Conservation (phyloP, 2,888 invertebrate genomes). For the Crossocerus cetratus region DNA sequence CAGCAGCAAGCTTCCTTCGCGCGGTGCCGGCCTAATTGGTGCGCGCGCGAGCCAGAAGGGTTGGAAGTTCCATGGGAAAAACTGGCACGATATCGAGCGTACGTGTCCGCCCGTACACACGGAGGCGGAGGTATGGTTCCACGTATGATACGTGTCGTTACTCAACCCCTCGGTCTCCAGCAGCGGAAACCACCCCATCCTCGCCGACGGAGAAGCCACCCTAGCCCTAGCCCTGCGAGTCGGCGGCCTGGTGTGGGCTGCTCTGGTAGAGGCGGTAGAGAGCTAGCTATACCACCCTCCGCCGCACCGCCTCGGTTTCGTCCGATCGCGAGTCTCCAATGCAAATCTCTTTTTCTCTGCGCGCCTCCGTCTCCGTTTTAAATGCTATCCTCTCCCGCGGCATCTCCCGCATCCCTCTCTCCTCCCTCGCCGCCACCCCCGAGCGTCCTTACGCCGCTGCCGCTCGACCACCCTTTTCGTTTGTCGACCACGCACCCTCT, state of each 20-base stretch:
- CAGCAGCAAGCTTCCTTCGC: constrained; percentile 50
- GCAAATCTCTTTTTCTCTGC: constrained; percentile 73
- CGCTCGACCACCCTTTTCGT: constrained; percentile 54
- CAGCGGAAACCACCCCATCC: constrained; percentile 53
- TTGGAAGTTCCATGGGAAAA: constrained; percentile 63
- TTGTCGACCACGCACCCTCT: constrained; percentile 38
- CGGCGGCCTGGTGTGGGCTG: no score
- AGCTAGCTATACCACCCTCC: no score
- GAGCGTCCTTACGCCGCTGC: constrained; percentile 48
- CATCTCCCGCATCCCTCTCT: constrained; percentile 48
- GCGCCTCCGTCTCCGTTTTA: constrained; percentile 73
- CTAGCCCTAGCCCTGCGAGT: no score
- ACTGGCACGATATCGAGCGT: constrained; percentile 69
- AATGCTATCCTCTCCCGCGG: constrained; percentile 67
- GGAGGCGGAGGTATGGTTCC: constrained; percentile 60
- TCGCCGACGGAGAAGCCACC: background rate
- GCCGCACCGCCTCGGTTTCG: constrained; percentile 50
- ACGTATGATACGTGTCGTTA: constrained; percentile 70
- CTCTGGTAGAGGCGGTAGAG: constrained; percentile 11
- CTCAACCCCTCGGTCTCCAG: constrained; percentile 64
- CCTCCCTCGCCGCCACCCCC: constrained; percentile 32
- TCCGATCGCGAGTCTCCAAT: constrained; percentile 62
- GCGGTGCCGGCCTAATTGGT: constrained; percentile 58
- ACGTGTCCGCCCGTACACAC: constrained; percentile 58
- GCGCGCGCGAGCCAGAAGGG: constrained; percentile 49